Conservation (phyloP, 2,888 invertebrate genomes). For the Noctua fimbriata region DNA sequence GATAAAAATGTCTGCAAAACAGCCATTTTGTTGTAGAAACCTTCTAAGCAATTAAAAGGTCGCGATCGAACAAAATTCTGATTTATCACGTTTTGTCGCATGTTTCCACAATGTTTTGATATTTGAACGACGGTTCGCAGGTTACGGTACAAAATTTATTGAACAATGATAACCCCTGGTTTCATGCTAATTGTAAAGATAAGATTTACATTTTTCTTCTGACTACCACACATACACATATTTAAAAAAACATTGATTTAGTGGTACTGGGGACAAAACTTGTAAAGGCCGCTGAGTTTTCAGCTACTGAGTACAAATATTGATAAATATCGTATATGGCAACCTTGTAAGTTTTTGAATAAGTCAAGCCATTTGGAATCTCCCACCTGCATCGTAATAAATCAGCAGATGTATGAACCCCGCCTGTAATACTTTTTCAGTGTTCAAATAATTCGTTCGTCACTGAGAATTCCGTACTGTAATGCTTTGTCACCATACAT, state of each 20-base stretch:
- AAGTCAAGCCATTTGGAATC: constrained; percentile 12
- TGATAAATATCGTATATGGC: background rate
- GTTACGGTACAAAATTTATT: constrained; percentile 2
- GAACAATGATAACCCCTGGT: constrained; percentile 12
- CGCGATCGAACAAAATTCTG: constrained; percentile 14
- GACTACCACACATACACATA: no score
- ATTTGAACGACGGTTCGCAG: constrained; percentile 3
- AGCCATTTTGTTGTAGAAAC: constrained; percentile 18
- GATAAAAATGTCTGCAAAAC: constrained; percentile 12
- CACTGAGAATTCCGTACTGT: constrained; percentile 41
- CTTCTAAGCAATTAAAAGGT: constrained; percentile 23
- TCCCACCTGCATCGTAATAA: constrained; percentile 19
- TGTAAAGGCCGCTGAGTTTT: background rate
- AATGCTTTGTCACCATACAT: constrained; percentile 54
- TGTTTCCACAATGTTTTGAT: constrained; percentile 29
- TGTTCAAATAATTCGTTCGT: constrained; percentile 41
- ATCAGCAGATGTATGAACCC: constrained; percentile 40
- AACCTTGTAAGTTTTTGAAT: constrained; percentile 3
- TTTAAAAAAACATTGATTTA: background rate
- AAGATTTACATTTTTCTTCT: no score
- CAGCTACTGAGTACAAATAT: background rate
- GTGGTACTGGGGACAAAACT: background rate
- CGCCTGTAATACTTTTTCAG: constrained; percentile 10
- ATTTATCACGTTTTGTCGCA: constrained; percentile 26
- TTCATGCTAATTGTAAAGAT: constrained; percentile 40